These are phyloP conservation scores for Rotaria macrura DNA, from an alignment of 2,888 invertebrate genomes.

Conservation along the genomic window DNA sequence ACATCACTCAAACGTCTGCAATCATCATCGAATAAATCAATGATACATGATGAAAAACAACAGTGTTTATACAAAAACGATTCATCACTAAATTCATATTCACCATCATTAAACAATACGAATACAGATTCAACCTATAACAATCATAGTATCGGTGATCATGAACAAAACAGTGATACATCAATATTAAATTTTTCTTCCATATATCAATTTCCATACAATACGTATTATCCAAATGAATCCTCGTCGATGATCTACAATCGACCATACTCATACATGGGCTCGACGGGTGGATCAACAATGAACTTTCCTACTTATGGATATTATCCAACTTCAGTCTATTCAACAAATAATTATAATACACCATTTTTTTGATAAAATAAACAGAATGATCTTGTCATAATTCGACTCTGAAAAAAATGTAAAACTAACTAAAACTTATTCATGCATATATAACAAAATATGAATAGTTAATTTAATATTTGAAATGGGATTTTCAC, in stretches of 20 bases:
- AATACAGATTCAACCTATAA: background rate
- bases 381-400: background rate
- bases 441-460: background rate
- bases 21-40: background rate
- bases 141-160: background rate
- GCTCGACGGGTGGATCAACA: background rate
- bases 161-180: background rate
- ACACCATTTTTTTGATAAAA: background rate
- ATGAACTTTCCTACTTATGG: background rate
- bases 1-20: background rate
- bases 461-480: background rate
- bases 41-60: background rate
- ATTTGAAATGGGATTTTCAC: background rate
- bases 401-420: background rate
- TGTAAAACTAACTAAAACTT: too few species aligned
- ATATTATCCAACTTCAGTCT: background rate
- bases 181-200: background rate
- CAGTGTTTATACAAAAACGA: background rate
- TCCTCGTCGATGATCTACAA: background rate
- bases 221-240: background rate
- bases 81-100: constrained; percentile 9
- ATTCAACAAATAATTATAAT: background rate
- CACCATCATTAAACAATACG: background rate
- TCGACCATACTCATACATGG: background rate
- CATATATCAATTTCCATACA: background rate